phyloP scores from a whole-genome alignment of 92 coral and sea anemone species.

The Phymanthus crucifer region DNA sequence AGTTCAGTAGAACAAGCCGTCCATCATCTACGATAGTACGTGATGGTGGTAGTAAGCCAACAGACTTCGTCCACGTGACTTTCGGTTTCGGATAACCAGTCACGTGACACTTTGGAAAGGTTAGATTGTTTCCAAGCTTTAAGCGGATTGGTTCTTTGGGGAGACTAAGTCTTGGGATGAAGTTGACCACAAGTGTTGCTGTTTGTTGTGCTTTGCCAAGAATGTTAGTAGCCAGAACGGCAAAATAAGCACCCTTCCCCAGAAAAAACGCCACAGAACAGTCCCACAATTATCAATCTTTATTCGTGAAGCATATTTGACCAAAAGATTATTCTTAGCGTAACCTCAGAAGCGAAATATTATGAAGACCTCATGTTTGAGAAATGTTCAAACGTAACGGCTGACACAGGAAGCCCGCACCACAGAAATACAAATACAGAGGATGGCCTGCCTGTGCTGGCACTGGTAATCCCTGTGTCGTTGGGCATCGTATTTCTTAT shows the following conservation, averaged over 20 bases:
- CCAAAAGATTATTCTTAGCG: too few relatives aligned
- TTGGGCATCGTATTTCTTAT: slow-evolving; percentile 2
- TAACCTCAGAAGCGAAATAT: too few relatives aligned
- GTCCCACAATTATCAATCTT: too few relatives aligned
- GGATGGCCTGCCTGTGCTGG: too few relatives aligned
- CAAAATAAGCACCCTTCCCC: too few relatives aligned
- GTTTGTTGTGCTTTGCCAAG: slow-evolving; percentile 16
- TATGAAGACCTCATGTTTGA: too few relatives aligned
- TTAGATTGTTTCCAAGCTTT: slow-evolving; percentile 4
- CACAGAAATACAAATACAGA: too few relatives aligned
- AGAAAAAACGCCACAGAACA: too few relatives aligned
- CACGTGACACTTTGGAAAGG: slow-evolving; percentile 16
- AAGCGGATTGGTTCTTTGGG: background rate
- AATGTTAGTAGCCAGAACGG: slow-evolving; percentile 23
- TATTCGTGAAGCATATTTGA: too few relatives aligned
- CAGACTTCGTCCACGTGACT: slow-evolving; percentile 21
- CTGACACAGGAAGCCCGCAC: too few relatives aligned
- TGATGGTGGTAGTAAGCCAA: background rate
- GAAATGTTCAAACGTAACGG: too few relatives aligned
- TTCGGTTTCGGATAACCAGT: slow-evolving; percentile 16
- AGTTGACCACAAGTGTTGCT: slow-evolving; percentile 9
- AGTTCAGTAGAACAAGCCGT: background rate
- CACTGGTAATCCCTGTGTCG: slow-evolving; percentile 30
- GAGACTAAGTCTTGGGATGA: background rate
- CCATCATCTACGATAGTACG: slow-evolving; percentile 1